phyloP scores from a whole-genome alignment of 2,888 invertebrate genomes.

The Zootermopsis nevadensis region DNA sequence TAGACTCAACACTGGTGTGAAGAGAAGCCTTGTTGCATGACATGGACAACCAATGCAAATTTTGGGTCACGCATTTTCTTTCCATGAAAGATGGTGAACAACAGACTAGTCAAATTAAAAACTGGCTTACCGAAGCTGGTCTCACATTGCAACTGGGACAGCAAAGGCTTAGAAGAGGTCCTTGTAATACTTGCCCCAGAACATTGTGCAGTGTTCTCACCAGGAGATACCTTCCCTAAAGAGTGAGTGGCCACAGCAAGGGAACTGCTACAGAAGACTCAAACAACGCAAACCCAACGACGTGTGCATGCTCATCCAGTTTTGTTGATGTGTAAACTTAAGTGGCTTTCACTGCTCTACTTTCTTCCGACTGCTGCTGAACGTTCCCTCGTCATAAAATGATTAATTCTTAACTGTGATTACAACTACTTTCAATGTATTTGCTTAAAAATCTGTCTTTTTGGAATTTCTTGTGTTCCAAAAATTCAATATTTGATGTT shows the following conservation, averaged over 20 bases:
- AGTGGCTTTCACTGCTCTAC: conserved; percentile 49
- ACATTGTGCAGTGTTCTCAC: neutral
- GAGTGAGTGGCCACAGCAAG: neutral
- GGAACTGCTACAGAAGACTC: conserved; percentile 1
- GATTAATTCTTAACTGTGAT: conserved; percentile 53
- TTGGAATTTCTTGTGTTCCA: conserved; percentile 51
- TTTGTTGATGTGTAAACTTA: conserved; percentile 47
- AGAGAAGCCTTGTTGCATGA: conserved; percentile 17
- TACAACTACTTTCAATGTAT: conserved; percentile 52
- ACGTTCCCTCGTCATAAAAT: conserved; percentile 41
- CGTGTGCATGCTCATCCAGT: conserved; percentile 47
- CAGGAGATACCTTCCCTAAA: neutral
- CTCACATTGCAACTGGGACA: neutral
- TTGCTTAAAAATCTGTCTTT: conserved; percentile 52
- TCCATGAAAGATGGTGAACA: conserved; percentile 51
- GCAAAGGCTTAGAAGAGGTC: neutral
- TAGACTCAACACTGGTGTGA: conserved; percentile 17
- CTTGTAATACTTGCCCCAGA: neutral
- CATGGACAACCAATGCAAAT: conserved; percentile 16
- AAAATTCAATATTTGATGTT: conserved; percentile 50
- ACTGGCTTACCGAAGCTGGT: neutral
- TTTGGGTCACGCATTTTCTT: conserved; percentile 44
- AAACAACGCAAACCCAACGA: conserved; percentile 51
- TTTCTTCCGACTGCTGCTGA: conserved; percentile 48
- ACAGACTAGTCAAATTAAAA: conserved; percentile 47